Percentiles rank a stretch among this genome's conserved stretches.
Conservation (phyloP, 2,113 vertebrate species). For the Scolopax mira region DNA sequence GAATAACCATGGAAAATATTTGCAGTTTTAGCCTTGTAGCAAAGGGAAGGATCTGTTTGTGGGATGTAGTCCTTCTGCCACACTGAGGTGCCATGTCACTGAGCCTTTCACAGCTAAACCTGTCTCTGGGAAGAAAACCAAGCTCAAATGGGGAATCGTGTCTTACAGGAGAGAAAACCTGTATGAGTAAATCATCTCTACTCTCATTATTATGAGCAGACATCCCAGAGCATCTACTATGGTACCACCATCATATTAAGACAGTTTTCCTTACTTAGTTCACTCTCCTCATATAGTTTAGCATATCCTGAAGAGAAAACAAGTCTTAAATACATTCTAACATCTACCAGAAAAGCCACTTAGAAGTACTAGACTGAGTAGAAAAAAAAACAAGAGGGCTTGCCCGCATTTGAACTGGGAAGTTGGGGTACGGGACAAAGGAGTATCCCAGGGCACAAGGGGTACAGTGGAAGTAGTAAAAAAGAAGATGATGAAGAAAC, state of each 20-base stretch:
- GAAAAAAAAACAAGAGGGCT: not conserved
- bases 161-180: not conserved
- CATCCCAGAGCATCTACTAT: not conserved
- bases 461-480: not conserved
- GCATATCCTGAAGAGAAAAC: not conserved
- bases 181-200: not conserved
- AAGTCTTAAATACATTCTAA: not conserved
- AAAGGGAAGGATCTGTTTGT: not conserved
- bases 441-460: not conserved
- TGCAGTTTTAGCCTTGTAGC: not conserved
- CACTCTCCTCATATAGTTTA: not conserved
- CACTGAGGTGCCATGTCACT: not conserved
- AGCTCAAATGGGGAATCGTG: fast-evolving
- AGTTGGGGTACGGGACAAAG: not conserved
- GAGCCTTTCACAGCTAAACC: not conserved
- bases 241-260: not conserved
- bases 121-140: not conserved
- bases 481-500: not conserved
- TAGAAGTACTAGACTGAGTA: not conserved
- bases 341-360: not conserved
- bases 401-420: not conserved
- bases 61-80: not conserved
- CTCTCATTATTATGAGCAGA: not conserved
- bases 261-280: not conserved
- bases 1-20: constrained; percentile 1